Evolutionary conservation across 1,140 invertebrate species (phyloP).

Genomic region (Homarus americanus): DNA sequence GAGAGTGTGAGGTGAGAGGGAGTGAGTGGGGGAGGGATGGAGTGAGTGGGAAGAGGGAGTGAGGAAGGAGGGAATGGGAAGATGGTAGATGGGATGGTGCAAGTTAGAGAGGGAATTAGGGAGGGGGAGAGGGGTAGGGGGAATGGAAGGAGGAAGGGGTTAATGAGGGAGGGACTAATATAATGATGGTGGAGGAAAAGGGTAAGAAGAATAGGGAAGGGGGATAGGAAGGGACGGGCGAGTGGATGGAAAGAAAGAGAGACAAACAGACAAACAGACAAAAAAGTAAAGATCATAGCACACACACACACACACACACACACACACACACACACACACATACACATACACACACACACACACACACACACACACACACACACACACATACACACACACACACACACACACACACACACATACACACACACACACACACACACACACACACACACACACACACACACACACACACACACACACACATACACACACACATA

Average conservation of each 20-base stretch:
- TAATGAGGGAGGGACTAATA: not conserved
- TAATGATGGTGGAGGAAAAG: not conserved
- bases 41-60: not conserved
- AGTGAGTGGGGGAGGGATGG: no score
- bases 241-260: not conserved
- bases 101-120: not conserved
- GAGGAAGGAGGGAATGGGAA: not conserved
- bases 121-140: constrained; percentile 1
- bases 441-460: constrained; percentile 13
- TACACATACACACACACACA: constrained; percentile 24
- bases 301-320: not conserved
- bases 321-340: constrained; percentile 24
- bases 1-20: no score
- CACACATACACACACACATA: constrained; percentile 1
- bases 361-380: constrained; percentile 22
- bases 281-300: not conserved
- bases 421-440: constrained; percentile 24
- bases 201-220: not conserved
- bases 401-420: constrained; percentile 27
- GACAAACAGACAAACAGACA: not conserved
- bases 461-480: constrained; percentile 6
- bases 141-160: not conserved
- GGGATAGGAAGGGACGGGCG: not conserved
- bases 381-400: constrained; percentile 13
- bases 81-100: not conserved